Evolutionary conservation across 2,888 invertebrate species (phyloP).

Genomic region (Nomada ruficornis): DNA sequence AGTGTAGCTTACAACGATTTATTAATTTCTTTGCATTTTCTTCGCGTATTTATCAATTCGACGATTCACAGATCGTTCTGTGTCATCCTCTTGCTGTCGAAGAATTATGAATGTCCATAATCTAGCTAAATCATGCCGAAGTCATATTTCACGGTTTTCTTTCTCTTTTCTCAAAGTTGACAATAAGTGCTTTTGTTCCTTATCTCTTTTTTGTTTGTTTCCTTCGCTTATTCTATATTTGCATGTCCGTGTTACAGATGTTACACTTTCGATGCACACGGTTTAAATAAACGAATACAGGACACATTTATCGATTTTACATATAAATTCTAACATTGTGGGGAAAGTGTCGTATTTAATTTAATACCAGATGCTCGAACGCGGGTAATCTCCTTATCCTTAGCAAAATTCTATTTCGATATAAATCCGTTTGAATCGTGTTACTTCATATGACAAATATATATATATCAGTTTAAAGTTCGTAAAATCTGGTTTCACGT

Average conservation of each 20-base stretch:
- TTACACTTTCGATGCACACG: constrained; percentile 27
- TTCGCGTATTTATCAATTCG: constrained; percentile 60
- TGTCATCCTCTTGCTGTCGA: constrained; percentile 35
- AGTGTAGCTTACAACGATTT: constrained; percentile 74
- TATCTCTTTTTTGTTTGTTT: neutral
- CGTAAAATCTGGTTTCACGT: constrained; percentile 16
- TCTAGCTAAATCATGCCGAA: constrained; percentile 55
- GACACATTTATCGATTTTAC: constrained; percentile 47
- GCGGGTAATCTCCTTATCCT: constrained; percentile 48
- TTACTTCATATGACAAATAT: constrained; percentile 35
- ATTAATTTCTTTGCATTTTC: constrained; percentile 61
- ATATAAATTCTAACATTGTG: constrained; percentile 30
- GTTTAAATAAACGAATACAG: constrained; percentile 45
- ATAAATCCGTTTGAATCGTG: constrained; percentile 9
- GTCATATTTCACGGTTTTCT: constrained; percentile 9
- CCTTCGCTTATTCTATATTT: constrained; percentile 38
- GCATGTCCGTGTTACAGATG: constrained; percentile 26
- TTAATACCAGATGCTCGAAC: constrained; percentile 35
- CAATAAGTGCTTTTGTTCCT: constrained; percentile 34
- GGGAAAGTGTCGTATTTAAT: constrained; percentile 33
- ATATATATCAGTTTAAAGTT: constrained; percentile 6
- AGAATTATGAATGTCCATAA: constrained; percentile 46
- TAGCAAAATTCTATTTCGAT: constrained; percentile 54
- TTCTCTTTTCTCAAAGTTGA: constrained; percentile 21
- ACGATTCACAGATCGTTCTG: constrained; percentile 49